Percentiles rank a stretch among this genome's conserved stretches.
These are phyloP conservation scores for Amphilophus citrinellus DNA, from an alignment of 2,113 vertebrate species.

Conservation along the genomic window DNA sequence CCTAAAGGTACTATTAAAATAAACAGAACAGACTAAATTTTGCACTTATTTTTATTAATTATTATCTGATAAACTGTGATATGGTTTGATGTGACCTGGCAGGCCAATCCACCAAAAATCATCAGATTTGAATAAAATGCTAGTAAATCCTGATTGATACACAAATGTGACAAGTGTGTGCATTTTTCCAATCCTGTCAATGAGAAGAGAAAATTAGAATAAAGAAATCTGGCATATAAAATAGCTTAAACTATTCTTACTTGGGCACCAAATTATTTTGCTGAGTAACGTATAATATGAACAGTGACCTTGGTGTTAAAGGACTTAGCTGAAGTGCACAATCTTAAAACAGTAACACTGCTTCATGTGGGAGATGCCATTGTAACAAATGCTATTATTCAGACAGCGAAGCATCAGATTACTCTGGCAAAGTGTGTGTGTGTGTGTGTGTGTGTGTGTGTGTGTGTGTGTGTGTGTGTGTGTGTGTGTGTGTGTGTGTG, in stretches of 20 bases:
- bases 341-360: neutral
- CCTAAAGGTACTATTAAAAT: neutral
- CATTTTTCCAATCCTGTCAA: neutral
- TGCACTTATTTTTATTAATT: neutral
- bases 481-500: neutral
- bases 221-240: neutral
- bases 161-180: too few relatives aligned
- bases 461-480: slow-evolving; percentile 33
- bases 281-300: neutral
- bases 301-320: neutral
- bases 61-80: neutral
- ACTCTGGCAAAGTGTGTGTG: neutral
- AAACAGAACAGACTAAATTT: neutral
- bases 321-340: neutral
- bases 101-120: neutral
- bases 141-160: too few relatives aligned
- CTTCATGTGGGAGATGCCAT: neutral
- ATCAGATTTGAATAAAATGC: neutral
- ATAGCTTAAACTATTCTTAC: neutral
- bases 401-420: slow-evolving; percentile 31
- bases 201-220: neutral
- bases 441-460: slow-evolving; percentile 41
- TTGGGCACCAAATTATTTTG: neutral
- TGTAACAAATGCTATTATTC: slow-evolving; percentile 22
- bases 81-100: neutral